These are phyloP conservation scores for Centropus bengalensis DNA, from an alignment of 2,113 vertebrate species.

Conservation along the genomic window DNA sequence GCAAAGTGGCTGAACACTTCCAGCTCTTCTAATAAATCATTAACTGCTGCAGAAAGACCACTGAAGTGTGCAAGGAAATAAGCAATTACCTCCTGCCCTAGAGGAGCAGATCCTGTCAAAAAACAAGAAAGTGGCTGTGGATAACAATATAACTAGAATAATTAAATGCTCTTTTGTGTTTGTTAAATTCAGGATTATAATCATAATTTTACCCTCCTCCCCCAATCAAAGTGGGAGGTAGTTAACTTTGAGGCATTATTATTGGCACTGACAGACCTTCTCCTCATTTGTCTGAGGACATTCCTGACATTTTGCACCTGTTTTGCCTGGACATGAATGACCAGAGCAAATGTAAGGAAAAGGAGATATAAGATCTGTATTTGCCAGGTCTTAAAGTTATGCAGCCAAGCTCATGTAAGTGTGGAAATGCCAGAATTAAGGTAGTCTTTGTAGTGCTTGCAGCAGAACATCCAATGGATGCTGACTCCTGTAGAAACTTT, in stretches of 20 bases:
- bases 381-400: neutral
- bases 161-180: conserved; percentile 31
- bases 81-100: conserved; percentile 57
- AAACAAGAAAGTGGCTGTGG: neutral
- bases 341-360: neutral
- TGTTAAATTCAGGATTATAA: neutral
- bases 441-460: neutral
- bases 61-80: conserved; percentile 40
- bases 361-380: neutral
- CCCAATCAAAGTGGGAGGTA: neutral
- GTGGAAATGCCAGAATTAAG: neutral
- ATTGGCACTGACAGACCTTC: neutral
- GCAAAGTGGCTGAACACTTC: neutral
- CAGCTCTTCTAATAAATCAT: conserved; percentile 42
- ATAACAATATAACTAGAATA: conserved; percentile 5
- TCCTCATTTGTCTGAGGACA: fast-evolving
- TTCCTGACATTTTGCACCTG: neutral
- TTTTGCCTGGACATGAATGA: neutral
- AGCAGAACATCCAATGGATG: neutral
- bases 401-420: neutral
- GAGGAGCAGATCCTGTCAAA: conserved; percentile 14
- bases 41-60: conserved; percentile 20
- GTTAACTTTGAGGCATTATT: neutral
- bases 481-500: neutral
- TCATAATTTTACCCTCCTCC: neutral